Conservation (phyloP, 2,113 vertebrate genomes). For the Rattus rattus region DNA sequence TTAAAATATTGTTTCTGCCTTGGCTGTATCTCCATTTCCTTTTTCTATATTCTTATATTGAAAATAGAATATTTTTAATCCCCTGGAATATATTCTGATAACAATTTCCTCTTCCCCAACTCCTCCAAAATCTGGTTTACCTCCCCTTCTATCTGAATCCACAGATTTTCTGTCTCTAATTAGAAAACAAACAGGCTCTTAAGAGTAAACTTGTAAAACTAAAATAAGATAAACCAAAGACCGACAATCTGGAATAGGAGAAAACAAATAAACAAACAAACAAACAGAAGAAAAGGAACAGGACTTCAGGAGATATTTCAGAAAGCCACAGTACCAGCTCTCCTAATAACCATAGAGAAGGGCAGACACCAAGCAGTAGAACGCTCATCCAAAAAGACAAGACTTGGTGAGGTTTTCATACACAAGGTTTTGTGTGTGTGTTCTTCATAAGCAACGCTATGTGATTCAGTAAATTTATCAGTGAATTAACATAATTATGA, state of each 20-base stretch:
- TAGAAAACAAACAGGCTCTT: background rate
- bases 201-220: background rate
- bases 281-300: background rate
- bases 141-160: background rate
- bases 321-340: fast-evolving
- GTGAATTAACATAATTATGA: background rate
- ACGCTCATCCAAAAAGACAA: background rate
- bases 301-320: background rate
- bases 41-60: background rate
- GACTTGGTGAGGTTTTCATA: background rate
- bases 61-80: background rate
- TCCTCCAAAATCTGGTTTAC: background rate
- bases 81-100: background rate
- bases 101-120: background rate
- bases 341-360: background rate
- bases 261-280: background rate
- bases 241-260: too few relatives aligned
- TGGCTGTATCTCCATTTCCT: background rate
- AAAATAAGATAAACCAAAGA: background rate
- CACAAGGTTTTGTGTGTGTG: background rate
- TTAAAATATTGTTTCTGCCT: background rate
- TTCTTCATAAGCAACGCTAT: background rate
- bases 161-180: background rate
- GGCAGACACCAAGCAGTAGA: too few relatives aligned
- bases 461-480: background rate